phyloP scores from a whole-genome alignment of 2,113 vertebrate genomes.

The Poeciliopsis turrubarensis region DNA sequence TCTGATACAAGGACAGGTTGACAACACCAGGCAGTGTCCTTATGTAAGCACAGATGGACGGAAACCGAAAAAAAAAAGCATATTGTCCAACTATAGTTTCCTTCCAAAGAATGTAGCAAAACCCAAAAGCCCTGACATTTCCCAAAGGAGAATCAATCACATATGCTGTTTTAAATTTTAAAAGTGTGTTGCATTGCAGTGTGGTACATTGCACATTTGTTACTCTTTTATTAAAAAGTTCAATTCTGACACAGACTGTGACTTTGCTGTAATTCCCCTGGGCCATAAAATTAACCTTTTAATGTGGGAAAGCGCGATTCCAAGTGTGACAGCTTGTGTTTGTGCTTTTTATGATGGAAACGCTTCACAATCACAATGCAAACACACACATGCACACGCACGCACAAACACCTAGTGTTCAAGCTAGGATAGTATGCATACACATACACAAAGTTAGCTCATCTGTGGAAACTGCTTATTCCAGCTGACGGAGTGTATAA shows the following conservation, averaged over 20 bases:
- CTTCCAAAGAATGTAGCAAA: constrained; percentile 13
- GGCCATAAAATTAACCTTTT: constrained; percentile 40
- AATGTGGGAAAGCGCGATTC: constrained; percentile 19
- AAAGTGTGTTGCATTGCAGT: constrained; percentile 6
- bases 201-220: constrained; percentile 26
- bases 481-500: constrained; percentile 73
- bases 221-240: constrained; percentile 29
- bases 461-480: constrained; percentile 68
- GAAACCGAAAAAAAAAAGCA: constrained; percentile 21
- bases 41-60: constrained; percentile 35
- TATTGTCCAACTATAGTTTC: constrained; percentile 22
- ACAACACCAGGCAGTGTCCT: constrained; percentile 19
- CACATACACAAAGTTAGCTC: constrained; percentile 50
- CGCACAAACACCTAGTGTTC: constrained; percentile 15
- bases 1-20: constrained; percentile 26
- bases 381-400: constrained; percentile 15
- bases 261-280: constrained; percentile 26
- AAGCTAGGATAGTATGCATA: constrained; percentile 34
- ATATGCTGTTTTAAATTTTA: constrained; percentile 3
- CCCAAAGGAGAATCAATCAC: constrained; percentile 39
- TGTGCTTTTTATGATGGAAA: neutral
- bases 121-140: constrained; percentile 6
- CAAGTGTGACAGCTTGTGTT: constrained; percentile 12
- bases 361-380: constrained; percentile 1
- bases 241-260: constrained; percentile 17